Evolutionary conservation across 2,113 vertebrate species (phyloP).

Genomic region (Sminthopsis crassicaudata): DNA sequence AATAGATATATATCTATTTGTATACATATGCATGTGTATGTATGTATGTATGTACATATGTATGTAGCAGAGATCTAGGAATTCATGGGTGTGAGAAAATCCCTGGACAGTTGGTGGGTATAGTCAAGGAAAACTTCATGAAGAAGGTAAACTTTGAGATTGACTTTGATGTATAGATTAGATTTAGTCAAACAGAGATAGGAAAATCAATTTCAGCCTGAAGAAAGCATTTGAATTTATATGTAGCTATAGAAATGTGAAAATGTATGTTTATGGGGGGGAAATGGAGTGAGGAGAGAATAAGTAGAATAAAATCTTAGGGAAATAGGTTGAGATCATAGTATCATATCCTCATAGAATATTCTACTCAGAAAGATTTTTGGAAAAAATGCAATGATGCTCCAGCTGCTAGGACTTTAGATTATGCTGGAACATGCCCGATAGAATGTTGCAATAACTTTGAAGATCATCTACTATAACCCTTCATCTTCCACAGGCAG

Average conservation of each 20-base stretch:
- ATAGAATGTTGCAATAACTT: background rate
- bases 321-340: background rate
- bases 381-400: background rate
- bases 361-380: background rate
- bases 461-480: background rate
- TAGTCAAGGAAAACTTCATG: background rate
- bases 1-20: too few relatives aligned
- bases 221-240: background rate
- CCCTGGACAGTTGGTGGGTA: background rate
- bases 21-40: too few relatives aligned
- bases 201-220: background rate
- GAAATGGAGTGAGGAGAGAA: background rate
- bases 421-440: background rate
- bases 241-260: background rate
- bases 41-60: too few relatives aligned
- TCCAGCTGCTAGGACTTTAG: background rate
- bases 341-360: background rate
- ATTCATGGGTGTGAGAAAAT: background rate
- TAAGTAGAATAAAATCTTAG: background rate
- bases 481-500: background rate
- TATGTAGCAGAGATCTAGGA: too few relatives aligned
- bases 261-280: background rate
- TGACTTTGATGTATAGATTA: background rate
- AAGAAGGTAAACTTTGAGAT: background rate
- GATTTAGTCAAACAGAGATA: background rate